phyloP scores from a whole-genome alignment of 1,140 invertebrate species.

The Heliconius eleuchia region DNA sequence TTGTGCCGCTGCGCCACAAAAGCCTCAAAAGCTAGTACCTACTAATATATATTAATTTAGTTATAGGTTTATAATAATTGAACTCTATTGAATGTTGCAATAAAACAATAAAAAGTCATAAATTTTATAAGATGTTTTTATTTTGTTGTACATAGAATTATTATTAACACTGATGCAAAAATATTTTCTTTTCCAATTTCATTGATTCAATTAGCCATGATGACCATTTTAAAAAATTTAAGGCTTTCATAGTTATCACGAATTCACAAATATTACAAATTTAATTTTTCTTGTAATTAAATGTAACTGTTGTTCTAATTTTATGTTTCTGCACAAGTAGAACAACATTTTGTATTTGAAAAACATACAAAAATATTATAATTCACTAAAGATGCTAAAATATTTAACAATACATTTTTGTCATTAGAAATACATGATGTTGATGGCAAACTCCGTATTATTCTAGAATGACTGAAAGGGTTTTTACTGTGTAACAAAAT shows the following conservation, averaged over 20 bases:
- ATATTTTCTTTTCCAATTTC: constrained; percentile 62
- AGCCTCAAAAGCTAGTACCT: too few relatives aligned
- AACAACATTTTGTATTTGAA: not conserved
- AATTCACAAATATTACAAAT: constrained; percentile 34
- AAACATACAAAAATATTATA: constrained; percentile 15
- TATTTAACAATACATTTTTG: constrained; percentile 24
- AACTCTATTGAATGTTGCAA: not conserved
- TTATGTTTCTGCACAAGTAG: constrained; percentile 6
- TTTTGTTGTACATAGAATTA: constrained; percentile 59
- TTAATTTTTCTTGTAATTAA: constrained; percentile 9
- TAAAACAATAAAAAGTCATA: constrained; percentile 30
- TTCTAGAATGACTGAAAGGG: not conserved
- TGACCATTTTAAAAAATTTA: constrained; percentile 22
- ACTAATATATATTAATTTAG: too few relatives aligned
- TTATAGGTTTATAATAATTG: too few relatives aligned
- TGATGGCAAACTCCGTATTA: not conserved
- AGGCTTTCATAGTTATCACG: constrained; percentile 35
- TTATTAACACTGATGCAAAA: constrained; percentile 71
- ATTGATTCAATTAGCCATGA: constrained; percentile 19
- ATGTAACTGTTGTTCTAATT: constrained; percentile 20
- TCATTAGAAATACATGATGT: constrained; percentile 7
- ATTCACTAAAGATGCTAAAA: constrained; percentile 23
- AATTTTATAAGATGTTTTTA: constrained; percentile 55
- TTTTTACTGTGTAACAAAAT: not conserved
- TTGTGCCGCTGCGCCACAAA: too few relatives aligned